A percentile compares a stretch with the other conserved stretches of the same genome.
phyloP scores from a whole-genome alignment of 2,888 invertebrate genomes.

The Blomia tropicalis region DNA sequence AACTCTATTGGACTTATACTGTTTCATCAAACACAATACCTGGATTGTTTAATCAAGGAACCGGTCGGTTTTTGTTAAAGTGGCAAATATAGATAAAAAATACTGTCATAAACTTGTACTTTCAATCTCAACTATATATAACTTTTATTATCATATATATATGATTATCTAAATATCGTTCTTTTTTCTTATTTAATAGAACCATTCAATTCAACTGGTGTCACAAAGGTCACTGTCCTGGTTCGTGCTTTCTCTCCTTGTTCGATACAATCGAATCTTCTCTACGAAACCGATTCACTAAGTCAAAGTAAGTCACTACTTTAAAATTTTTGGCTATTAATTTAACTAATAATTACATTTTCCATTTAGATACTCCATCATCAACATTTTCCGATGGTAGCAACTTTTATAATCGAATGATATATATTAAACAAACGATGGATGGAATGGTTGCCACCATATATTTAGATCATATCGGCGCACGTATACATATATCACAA shows the following conservation, averaged over 20 bases:
- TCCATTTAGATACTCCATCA: conserved; percentile 6
- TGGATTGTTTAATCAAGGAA: too few species aligned
- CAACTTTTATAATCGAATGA: neutral
- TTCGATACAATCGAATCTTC: conserved; percentile 12
- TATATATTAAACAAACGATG: conserved; percentile 16
- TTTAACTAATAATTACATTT: neutral
- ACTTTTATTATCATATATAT: neutral
- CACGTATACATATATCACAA: conserved; percentile 20
- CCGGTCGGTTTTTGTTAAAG: too few species aligned
- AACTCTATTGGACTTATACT: too few species aligned
- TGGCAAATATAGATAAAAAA: neutral
- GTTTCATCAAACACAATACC: too few species aligned
- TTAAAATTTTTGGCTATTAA: neutral
- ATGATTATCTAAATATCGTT: neutral
- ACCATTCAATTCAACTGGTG: conserved; percentile 19
- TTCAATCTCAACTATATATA: neutral
- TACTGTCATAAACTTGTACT: neutral
- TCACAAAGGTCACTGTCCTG: conserved; percentile 23
- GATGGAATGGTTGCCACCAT: conserved; percentile 22
- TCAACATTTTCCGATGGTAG: conserved; percentile 22
- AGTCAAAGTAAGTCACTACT: conserved; percentile 1
- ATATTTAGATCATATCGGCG: conserved; percentile 23
- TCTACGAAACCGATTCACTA: conserved; percentile 22
- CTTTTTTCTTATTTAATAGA: neutral
- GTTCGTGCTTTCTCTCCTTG: conserved; percentile 17